Conservation (phyloP, 2,113 vertebrate species). For the Gymnorhina tibicen region DNA sequence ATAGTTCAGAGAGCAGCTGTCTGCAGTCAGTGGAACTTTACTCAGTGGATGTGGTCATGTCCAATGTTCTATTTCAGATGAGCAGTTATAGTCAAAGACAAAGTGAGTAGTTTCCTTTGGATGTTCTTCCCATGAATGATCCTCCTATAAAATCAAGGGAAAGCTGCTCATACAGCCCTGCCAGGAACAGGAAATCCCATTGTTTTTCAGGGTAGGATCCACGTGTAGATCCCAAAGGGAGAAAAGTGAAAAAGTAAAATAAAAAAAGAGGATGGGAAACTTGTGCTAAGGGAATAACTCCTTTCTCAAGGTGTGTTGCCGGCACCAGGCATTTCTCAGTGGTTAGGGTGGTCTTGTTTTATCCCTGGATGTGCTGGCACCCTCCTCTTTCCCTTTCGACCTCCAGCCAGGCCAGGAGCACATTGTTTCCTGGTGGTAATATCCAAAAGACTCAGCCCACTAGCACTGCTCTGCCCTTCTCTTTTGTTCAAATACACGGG, state of each 20-base stretch:
- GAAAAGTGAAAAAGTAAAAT: fast-evolving
- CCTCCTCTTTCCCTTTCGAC: not conserved
- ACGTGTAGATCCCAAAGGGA: not conserved
- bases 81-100: not conserved
- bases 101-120: not conserved
- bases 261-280: fast-evolving
- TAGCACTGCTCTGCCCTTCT: not conserved
- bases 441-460: not conserved
- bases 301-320: not conserved
- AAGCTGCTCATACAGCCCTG: not conserved
- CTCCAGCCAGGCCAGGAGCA: not conserved
- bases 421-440: fast-evolving
- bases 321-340: not conserved
- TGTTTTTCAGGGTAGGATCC: not conserved
- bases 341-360: not conserved
- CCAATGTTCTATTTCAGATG: not conserved
- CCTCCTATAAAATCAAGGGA: not conserved
- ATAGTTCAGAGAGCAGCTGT: not conserved
- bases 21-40: not conserved
- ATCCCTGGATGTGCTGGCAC: not conserved
- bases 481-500: not conserved
- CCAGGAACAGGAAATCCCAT: not conserved
- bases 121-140: not conserved
- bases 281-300: not conserved
- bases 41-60: not conserved